A percentile compares a stretch with the other conserved stretches of the same genome.
These are phyloP conservation scores for Morelia viridis DNA, from an alignment of 2,797 vertebrate genomes.

Conservation along the genomic window DNA sequence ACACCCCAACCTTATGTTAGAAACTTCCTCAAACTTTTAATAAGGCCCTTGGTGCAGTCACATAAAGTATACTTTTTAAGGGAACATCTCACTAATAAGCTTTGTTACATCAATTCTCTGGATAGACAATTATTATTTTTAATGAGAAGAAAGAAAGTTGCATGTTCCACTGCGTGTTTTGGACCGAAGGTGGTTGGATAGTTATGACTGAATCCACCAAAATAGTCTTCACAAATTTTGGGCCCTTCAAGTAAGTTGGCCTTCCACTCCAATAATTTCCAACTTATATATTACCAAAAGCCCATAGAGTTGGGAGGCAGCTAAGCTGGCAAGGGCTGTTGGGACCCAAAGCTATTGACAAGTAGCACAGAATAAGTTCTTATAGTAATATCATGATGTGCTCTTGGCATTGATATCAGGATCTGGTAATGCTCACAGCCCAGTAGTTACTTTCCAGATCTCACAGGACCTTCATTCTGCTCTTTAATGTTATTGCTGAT, in stretches of 20 bases:
- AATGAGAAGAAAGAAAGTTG: neutral
- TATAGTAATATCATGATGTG: neutral
- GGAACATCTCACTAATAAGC: neutral
- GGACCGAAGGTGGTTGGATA: neutral
- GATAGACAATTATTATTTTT: conserved; percentile 26
- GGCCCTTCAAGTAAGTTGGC: neutral
- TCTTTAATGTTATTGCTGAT: neutral
- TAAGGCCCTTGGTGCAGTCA: conserved; percentile 3
- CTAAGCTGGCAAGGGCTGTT: neutral
- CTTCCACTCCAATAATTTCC: neutral
- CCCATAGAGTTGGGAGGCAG: neutral
- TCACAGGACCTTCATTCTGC: neutral
- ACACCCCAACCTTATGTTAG: neutral
- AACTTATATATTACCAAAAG: neutral
- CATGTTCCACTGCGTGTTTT: neutral
- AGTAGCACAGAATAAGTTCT: neutral
- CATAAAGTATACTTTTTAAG: neutral
- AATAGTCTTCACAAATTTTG: neutral
- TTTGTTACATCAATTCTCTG: conserved; percentile 1
- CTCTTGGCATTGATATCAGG: neutral
- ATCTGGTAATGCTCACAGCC: too few relatives aligned
- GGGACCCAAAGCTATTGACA: neutral
- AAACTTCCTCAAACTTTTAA: conserved; percentile 27
- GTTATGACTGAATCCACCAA: neutral
- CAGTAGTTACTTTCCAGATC: neutral